phyloP scores from a whole-genome alignment of 37 sponge, comb jelly and placozoan genomes.

The Chondrilla cf. caribensis region DNA sequence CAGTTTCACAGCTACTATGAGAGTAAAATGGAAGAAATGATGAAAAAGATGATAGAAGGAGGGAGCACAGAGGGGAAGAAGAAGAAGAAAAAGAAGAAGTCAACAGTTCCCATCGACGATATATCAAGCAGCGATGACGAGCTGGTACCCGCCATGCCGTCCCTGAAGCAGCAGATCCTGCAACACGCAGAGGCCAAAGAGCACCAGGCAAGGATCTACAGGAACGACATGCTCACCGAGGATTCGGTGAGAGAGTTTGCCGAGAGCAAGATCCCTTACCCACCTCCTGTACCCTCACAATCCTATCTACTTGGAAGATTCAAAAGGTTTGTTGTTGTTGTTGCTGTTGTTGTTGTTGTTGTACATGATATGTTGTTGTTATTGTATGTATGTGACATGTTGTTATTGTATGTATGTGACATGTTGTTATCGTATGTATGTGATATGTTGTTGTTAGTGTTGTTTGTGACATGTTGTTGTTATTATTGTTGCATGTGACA shows the following conservation, averaged over 20 bases:
- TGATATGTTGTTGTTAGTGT: too few species aligned
- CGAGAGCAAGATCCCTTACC: conserved; percentile 4
- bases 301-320: background rate
- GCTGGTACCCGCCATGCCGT: background rate
- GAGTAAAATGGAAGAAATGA: conserved; percentile 17
- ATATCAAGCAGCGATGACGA: conserved; percentile 16
- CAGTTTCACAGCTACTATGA: conserved; percentile 5
- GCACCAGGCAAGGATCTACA: conserved; percentile 10
- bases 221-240: conserved; percentile 1
- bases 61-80: background rate
- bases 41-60: background rate
- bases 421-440: too few species aligned
- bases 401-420: too few species aligned
- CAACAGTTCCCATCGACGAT: background rate
- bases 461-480: too few species aligned
- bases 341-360: too few species aligned
- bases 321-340: conserved; percentile 2
- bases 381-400: too few species aligned
- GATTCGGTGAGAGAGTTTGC: background rate
- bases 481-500: too few species aligned
- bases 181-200: conserved; percentile 7
- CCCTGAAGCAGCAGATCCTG: background rate
- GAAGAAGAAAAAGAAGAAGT: conserved; percentile 19
- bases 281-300: conserved; percentile 7
- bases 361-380: too few species aligned